These are phyloP conservation scores for Seriola quinqueradiata DNA, from an alignment of 2,113 vertebrate species.

Conservation along the genomic window DNA sequence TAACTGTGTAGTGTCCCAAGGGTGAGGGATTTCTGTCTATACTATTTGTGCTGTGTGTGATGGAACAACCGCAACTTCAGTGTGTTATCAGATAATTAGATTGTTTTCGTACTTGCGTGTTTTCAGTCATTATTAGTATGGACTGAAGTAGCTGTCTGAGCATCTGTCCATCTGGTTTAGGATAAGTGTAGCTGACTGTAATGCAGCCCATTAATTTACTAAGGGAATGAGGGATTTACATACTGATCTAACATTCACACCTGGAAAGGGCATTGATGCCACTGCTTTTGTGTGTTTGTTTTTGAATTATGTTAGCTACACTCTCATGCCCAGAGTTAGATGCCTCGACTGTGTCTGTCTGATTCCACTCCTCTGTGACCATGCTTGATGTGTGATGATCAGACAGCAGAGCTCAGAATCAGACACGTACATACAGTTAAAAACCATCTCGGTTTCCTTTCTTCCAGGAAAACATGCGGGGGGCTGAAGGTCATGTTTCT, in stretches of 20 bases:
- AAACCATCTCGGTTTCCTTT: not conserved
- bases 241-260: too few species aligned
- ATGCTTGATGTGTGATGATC: not conserved
- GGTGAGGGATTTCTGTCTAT: not conserved
- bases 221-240: constrained; percentile 3
- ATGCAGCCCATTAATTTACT: not conserved
- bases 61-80: not conserved
- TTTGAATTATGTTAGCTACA: not conserved
- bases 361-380: not conserved
- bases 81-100: constrained; percentile 14
- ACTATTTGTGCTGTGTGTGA: constrained; percentile 3
- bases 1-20: constrained; percentile 11
- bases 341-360: not conserved
- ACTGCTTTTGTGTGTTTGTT: not conserved
- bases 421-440: not conserved
- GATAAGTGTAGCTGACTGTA: not conserved
- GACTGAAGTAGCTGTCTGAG: constrained; percentile 3
- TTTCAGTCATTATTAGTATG: constrained; percentile 1
- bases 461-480: not conserved
- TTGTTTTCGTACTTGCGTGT: constrained; percentile 13
- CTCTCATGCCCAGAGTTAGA: too few species aligned
- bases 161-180: not conserved
- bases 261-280: too few species aligned
- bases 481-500: constrained; percentile 17
- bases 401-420: not conserved